phyloP scores from a whole-genome alignment of 2,113 vertebrate species.

The Clinocottus analis region DNA sequence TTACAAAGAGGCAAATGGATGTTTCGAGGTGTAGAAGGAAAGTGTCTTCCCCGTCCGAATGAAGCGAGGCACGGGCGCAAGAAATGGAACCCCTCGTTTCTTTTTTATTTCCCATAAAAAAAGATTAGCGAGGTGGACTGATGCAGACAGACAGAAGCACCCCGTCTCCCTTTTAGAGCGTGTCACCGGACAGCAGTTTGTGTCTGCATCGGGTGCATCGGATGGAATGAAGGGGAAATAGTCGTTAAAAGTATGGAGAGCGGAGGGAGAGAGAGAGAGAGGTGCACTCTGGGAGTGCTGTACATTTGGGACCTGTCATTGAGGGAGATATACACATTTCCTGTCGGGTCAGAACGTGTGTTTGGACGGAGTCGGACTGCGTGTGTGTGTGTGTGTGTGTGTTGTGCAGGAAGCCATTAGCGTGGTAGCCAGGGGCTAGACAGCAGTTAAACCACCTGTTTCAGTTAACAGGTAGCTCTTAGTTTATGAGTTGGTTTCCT shows the following conservation, averaged over 20 bases:
- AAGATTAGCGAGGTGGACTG: background rate
- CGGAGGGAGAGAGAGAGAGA: background rate
- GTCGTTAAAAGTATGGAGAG: slow-evolving; percentile 58
- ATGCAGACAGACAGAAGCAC: background rate
- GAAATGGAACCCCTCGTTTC: slow-evolving; percentile 7
- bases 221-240: slow-evolving; percentile 65
- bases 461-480: slow-evolving; percentile 73
- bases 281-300: background rate
- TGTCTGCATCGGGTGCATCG: slow-evolving; percentile 59
- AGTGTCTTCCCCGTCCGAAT: slow-evolving; percentile 8
- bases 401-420: slow-evolving; percentile 64
- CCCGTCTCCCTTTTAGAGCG: background rate
- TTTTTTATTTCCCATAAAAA: slow-evolving; percentile 16
- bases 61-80: background rate
- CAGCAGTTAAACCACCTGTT: slow-evolving; percentile 73
- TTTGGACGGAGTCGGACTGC: slow-evolving; percentile 39
- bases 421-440: slow-evolving; percentile 54
- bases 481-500: slow-evolving; percentile 70
- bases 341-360: slow-evolving; percentile 40
- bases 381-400: slow-evolving; percentile 38
- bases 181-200: slow-evolving; percentile 50
- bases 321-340: slow-evolving; percentile 48
- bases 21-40: slow-evolving; percentile 35
- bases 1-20: slow-evolving; percentile 42
- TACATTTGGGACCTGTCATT: slow-evolving; percentile 44